Percentiles rank a stretch among this genome's conserved stretches.
phyloP scores from a whole-genome alignment of 2,888 invertebrate species.

The Protophormia terraenovae region DNA sequence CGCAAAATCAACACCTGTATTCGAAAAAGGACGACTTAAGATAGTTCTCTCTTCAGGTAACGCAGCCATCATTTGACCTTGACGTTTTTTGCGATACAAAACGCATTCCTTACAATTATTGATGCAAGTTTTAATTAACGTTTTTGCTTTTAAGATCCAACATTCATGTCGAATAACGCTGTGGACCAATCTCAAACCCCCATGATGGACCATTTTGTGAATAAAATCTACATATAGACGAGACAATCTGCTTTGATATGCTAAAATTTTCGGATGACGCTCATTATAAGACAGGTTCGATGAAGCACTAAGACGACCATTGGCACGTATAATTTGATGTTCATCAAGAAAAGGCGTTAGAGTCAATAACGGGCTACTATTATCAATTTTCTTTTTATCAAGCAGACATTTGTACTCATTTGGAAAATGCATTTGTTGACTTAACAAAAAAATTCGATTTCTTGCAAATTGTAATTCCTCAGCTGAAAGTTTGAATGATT shows the following conservation, averaged over 20 bases:
- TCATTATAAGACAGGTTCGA: background rate
- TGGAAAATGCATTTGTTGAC: too few species aligned
- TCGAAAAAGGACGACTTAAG: background rate
- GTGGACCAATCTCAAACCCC: background rate
- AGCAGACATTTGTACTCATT: too few species aligned
- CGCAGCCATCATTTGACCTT: background rate
- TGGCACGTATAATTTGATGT: background rate
- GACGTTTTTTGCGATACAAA: too few species aligned
- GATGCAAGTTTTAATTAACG: background rate
- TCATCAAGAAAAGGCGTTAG: background rate
- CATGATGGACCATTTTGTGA: background rate
- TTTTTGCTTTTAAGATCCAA: background rate
- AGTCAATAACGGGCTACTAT: too few species aligned
- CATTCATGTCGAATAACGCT: background rate
- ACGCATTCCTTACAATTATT: background rate
- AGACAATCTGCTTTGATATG: background rate
- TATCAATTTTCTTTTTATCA: too few species aligned
- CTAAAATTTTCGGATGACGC: background rate
- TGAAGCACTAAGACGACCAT: background rate
- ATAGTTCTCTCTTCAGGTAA: background rate
- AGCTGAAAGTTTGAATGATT: too few species aligned
- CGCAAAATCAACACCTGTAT: background rate
- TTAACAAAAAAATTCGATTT: too few species aligned
- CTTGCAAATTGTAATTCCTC: too few species aligned
- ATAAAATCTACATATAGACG: background rate